Conservation (phyloP, 2,888 invertebrate genomes). For the Cryptus viduatorius region DNA sequence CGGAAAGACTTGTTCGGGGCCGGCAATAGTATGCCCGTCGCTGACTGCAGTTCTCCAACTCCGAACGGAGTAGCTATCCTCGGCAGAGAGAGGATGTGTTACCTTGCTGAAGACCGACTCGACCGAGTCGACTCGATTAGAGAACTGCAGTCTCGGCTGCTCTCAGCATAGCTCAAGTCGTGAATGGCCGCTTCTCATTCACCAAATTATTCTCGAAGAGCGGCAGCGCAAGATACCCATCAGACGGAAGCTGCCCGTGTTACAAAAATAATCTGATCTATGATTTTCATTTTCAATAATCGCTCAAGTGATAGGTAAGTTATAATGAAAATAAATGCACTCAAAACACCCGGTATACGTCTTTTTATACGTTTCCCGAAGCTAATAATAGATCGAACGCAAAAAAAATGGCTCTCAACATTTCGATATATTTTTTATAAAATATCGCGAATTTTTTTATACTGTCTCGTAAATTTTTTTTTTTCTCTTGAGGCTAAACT, state of each 20-base stretch:
- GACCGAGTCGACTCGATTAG: constrained; percentile 65
- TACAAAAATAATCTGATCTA: neutral
- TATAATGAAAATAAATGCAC: no score
- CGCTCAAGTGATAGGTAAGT: neutral
- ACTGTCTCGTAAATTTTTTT: neutral
- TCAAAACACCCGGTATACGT: no score
- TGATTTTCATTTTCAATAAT: neutral
- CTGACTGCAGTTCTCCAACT: constrained; percentile 28
- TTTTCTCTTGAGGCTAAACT: neutral
- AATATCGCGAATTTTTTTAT: neutral
- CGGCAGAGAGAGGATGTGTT: constrained; percentile 54
- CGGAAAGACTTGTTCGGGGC: constrained; percentile 62
- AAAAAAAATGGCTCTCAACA: no score
- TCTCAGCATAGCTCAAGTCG: constrained; percentile 49
- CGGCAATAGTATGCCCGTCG: constrained; percentile 54
- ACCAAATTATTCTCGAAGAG: constrained; percentile 72
- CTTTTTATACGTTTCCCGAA: no score
- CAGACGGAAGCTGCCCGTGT: constrained; percentile 33
- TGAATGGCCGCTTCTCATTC: constrained; percentile 72
- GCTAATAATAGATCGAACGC: no score
- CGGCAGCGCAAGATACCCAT: constrained; percentile 69
- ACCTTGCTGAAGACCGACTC: constrained; percentile 48
- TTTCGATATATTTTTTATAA: neutral
- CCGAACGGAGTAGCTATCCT: constrained; percentile 38
- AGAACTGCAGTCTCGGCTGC: constrained; percentile 33